A percentile compares a stretch with the other conserved stretches of the same genome.
Evolutionary conservation across 1,140 invertebrate species (phyloP).

Genomic region (Microplitis mediator): DNA sequence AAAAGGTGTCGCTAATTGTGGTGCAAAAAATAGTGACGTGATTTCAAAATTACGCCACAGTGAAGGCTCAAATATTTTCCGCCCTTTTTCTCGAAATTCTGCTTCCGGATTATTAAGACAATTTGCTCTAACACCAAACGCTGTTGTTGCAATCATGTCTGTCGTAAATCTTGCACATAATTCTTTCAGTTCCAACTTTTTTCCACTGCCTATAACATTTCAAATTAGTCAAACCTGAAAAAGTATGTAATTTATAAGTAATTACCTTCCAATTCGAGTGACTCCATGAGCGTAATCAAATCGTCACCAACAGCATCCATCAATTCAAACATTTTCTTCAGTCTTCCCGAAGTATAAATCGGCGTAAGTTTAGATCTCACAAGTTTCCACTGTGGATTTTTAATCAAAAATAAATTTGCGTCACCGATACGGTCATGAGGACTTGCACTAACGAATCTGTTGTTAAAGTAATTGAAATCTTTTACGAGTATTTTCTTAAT

Average conservation of each 20-base stretch:
- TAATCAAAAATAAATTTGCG: conserved; percentile 46
- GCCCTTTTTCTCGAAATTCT: conserved; percentile 45
- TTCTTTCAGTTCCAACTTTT: conserved; percentile 54
- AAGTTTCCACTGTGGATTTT: conserved; percentile 52
- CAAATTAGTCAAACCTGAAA: background rate
- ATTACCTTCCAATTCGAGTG: conserved; percentile 41
- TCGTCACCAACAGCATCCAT: conserved; percentile 53
- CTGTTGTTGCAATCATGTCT: conserved; percentile 67
- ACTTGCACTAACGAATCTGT: conserved; percentile 39
- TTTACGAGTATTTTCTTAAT: conserved; percentile 59
- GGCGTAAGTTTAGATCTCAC: conserved; percentile 57
- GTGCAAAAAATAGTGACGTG: conserved; percentile 51
- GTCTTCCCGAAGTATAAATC: conserved; percentile 53
- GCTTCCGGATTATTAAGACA: conserved; percentile 60
- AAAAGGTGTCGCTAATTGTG: conserved; percentile 37
- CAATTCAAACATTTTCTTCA: conserved; percentile 57
- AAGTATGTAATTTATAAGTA: conserved; percentile 39
- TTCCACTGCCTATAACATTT: conserved; percentile 25
- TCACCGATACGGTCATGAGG: conserved; percentile 40
- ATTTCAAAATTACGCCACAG: conserved; percentile 42
- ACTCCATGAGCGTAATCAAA: conserved; percentile 47
- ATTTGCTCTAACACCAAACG: conserved; percentile 67
- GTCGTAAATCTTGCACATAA: conserved; percentile 63
- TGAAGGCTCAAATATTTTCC: conserved; percentile 42
- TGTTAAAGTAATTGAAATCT: conserved; percentile 58